A percentile compares a stretch with the other conserved stretches of the same genome.
Conservation (phyloP, 2,888 invertebrate species). For the Altica lythri region DNA sequence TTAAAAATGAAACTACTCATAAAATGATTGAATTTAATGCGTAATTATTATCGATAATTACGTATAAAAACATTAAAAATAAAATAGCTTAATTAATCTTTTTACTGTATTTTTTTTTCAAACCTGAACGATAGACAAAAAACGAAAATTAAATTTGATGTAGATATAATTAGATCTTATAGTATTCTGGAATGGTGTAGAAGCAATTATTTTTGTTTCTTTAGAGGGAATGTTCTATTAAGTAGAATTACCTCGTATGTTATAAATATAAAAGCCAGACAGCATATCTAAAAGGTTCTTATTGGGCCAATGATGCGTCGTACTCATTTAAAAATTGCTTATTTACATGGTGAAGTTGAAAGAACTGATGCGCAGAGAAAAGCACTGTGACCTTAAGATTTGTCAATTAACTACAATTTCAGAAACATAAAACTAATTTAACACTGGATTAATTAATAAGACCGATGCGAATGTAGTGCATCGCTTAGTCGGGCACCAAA, state of each 20-base stretch:
- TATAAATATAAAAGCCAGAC: conserved; percentile 10
- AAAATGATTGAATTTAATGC: too few species aligned
- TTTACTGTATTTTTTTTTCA: too few species aligned
- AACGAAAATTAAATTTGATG: too few species aligned
- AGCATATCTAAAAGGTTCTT: background rate
- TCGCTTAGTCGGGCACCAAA: background rate
- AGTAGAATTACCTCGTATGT: background rate
- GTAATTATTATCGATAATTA: too few species aligned
- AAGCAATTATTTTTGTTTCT: too few species aligned
- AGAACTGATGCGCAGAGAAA: conserved; percentile 18
- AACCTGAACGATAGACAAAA: too few species aligned
- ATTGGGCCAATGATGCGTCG: conserved; percentile 1
- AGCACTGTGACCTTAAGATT: conserved; percentile 39
- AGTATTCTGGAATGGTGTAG: too few species aligned
- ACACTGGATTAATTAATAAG: conserved; percentile 39
- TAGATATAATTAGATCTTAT: too few species aligned
- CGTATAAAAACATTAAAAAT: too few species aligned
- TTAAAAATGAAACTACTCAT: too few species aligned
- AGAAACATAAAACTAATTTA: conserved; percentile 42
- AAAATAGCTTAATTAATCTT: too few species aligned
- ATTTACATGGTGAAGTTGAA: conserved; percentile 26
- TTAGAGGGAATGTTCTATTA: too few species aligned
- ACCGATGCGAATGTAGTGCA: background rate
- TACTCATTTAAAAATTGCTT: conserved; percentile 13
- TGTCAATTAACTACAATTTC: conserved; percentile 42